Evolutionary conservation across 2,888 invertebrate genomes (phyloP), one percentile per base, ranked within the genome.

Genomic region (Sylvicola fuscatus): DNA sequence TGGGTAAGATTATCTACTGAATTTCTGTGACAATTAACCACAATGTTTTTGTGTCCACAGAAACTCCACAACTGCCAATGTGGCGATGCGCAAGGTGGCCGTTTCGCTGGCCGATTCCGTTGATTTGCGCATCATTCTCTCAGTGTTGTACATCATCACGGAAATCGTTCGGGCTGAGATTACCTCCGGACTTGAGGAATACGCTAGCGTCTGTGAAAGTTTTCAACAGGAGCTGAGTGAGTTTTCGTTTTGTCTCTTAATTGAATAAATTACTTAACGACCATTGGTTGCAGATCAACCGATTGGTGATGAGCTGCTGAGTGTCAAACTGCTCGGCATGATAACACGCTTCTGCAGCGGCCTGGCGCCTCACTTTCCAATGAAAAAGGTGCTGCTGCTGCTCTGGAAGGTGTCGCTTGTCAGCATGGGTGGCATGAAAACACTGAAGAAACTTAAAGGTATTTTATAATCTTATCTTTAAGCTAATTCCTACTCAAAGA

Each of bases 291-390:
- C n/a, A 34, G 30, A 38, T 35, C 62, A 64, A 49, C 61, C 68
- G 6, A 57, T 63, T 29, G 73, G 77, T 16, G 89, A 92, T 47
- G 92, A 92, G 53, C 58, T 89, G 39, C 57, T 95, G 17, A 76
- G 84, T 27, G 77, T 93, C 3, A 84, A 89, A 50, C 64, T 98
- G 36, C 69, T 98, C 39, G 80, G 84, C 42, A 95, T 98, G 95
- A 86, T 97, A 17, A 92, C 92, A 26, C 73, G 82, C 45, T 90
- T 97, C 53, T 97, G 97, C 60, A 86, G 89, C 46, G 95, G 95
- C 2, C 77, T 81, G 16, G 83, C 89, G 5, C 90, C 95, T 13
- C 93, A 97, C 62, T 97, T 92, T 61, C 98, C 98, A 3, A 95
- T 98, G 75, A 95, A 93, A 56, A 99, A 98, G 62, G 86, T 97